Base-by-base conservation (phyloP, 2,888 invertebrate species). In the Pachycephus smyrnensis region DNA sequence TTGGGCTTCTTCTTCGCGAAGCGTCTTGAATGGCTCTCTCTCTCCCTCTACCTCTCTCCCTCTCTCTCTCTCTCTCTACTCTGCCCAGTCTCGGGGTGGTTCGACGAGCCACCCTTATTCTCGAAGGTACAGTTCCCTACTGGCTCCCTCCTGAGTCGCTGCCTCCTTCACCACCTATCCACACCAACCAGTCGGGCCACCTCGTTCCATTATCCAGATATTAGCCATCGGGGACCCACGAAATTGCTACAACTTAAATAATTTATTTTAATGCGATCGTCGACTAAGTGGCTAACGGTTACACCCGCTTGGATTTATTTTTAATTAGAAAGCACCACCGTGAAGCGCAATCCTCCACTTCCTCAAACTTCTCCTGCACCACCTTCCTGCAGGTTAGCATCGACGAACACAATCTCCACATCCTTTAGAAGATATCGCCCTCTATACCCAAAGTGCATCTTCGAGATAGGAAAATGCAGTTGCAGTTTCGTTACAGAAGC, bases 231-330 rank as follows among this genome's bases (percentile, higher is more conserved):
- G 89, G 87, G 88, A 89, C 86, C 87, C 89, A 85, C 89, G 89
- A 88, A 90, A 90, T 90, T 90, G 88, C 90, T 87, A 87, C 90
- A 88, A 90, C 89, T 90, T 89, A 87, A 90, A 90, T 90, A 91
- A 90, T 91, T 91, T 90, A 90, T 90, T 90, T 88, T 88, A 90
- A 89, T 88, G 87, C 86, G 86, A 91, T 90, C 87, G 87, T 86
- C 84, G 85, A 84, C 88, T 88, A 89, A 89, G 86, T 86, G 84
- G 81, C 86, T 87, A 87, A 86, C 86, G 85, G 85, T 89, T 88
- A 85, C 85, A 80, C 82, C 82, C 80, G 77, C 81, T 80, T 81
- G 84, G 87, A 89, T 89, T 89, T 90, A 85, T 88, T 88, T 89
- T 89, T 88, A 88, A 88, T 90, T 88, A 86, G 82, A 87, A 86